A percentile compares a stretch with the other conserved stretches of the same genome.
phyloP scores from a whole-genome alignment of 1,140 invertebrate genomes.

The Cheumatopsyche charites region DNA sequence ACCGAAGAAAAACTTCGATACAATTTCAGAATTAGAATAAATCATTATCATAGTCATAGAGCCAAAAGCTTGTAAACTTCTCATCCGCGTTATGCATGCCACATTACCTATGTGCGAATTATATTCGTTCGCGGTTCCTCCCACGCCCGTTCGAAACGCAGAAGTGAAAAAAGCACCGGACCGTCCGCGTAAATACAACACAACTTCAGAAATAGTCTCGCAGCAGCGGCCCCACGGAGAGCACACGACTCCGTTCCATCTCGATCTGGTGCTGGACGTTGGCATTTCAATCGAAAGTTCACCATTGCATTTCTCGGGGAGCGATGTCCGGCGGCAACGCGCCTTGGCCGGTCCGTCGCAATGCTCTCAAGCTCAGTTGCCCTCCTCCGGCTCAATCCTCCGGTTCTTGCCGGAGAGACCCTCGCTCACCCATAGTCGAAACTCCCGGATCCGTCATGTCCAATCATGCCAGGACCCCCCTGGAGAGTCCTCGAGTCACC shows the following conservation, averaged over 20 bases:
- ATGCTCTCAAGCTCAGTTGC: slow-evolving; percentile 60
- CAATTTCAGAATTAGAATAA: too few relatives aligned
- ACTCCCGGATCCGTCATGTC: slow-evolving; percentile 54
- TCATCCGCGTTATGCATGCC: not conserved
- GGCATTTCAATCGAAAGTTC: slow-evolving; percentile 14
- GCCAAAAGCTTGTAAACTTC: not conserved
- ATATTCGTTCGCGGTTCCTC: not conserved
- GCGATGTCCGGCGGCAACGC: slow-evolving; percentile 60
- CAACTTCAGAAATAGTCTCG: slow-evolving; percentile 31
- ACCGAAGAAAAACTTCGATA: too few relatives aligned
- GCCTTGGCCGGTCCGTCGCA: slow-evolving; percentile 72
- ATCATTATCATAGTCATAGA: too few relatives aligned
- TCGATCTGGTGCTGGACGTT: not conserved
- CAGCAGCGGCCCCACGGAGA: not conserved
- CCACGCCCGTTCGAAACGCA: not conserved
- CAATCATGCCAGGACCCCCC: slow-evolving; percentile 52
- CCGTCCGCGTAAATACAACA: not conserved
- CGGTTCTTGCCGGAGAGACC: slow-evolving; percentile 61
- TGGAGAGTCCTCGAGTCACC: slow-evolving; percentile 48
- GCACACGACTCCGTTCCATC: not conserved
- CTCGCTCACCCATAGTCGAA: slow-evolving; percentile 14
- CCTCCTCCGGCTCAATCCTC: slow-evolving; percentile 2
- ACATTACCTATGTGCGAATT: not conserved
- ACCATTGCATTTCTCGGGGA: slow-evolving; percentile 48
- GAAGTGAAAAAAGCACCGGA: not conserved